phyloP scores from a whole-genome alignment of 2,888 invertebrate genomes.

The Cremastinae sp. region DNA sequence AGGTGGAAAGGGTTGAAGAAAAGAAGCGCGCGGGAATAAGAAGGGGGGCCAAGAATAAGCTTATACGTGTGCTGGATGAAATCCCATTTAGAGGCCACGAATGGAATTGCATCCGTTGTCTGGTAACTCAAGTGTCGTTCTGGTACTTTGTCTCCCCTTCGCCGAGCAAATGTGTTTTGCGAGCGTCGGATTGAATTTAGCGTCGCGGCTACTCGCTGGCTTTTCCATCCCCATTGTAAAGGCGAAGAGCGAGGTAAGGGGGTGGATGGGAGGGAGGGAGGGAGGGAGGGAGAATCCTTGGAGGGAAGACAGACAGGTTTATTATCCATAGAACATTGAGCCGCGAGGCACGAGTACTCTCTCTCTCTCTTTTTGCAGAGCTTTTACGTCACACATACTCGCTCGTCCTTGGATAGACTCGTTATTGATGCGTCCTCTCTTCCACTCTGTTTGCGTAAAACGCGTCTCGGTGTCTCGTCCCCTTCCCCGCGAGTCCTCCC shows the following conservation, averaged over 20 bases:
- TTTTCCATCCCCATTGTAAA: conserved; percentile 2
- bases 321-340: conserved; percentile 11
- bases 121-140: conserved; percentile 31
- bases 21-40: background rate
- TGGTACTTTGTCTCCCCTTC: conserved; percentile 22
- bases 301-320: background rate
- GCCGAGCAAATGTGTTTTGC: conserved; percentile 9
- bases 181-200: conserved; percentile 52
- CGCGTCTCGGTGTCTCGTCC: conserved; percentile 1
- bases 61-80: conserved; percentile 1
- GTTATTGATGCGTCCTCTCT: conserved; percentile 54
- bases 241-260: conserved; percentile 10
- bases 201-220: conserved; percentile 16
- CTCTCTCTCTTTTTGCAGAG: conserved; percentile 4
- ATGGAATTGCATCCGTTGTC: conserved; percentile 31
- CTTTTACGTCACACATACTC: conserved; percentile 27
- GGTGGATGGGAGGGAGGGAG: background rate
- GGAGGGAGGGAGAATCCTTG: no score
- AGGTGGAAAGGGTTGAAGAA: background rate
- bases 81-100: conserved; percentile 26
- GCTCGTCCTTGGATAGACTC: conserved; percentile 45
- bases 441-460: background rate
- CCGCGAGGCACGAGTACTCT: conserved; percentile 19
- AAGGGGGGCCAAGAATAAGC: conserved; percentile 4
- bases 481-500: background rate